These are phyloP conservation scores for Mormyrus hasselquistii DNA, from an alignment of 2,797 vertebrate genomes.

Conservation along the genomic window DNA sequence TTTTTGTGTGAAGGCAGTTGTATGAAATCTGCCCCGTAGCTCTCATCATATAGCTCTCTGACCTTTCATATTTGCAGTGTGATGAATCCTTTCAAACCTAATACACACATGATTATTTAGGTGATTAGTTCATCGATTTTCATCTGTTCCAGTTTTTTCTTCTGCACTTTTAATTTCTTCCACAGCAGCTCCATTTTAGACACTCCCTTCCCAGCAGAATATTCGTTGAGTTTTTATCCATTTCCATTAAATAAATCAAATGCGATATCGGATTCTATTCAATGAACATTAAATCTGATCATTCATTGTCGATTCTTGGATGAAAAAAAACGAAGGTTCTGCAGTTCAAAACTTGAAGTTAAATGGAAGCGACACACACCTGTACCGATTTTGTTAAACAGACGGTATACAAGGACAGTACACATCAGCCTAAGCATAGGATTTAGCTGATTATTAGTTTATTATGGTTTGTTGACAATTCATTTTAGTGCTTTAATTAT, in stretches of 20 bases:
- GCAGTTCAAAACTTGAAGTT: not conserved
- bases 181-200: not conserved
- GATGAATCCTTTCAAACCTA: not conserved
- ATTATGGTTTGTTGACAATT: not conserved
- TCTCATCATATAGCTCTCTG: not conserved
- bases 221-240: not conserved
- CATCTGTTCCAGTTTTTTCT: not conserved
- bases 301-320: not conserved
- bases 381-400: not conserved
- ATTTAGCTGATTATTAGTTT: not conserved
- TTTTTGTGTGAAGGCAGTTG: not conserved
- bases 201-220: not conserved
- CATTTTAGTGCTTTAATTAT: slow-evolving; percentile 1
- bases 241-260: not conserved
- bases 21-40: not conserved
- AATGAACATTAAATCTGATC: not conserved
- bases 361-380: not conserved
- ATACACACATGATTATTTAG: not conserved
- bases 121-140: not conserved
- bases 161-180: not conserved
- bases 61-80: not conserved
- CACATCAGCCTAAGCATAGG: not conserved
- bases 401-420: not conserved
- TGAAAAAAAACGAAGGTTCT: not conserved
- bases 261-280: not conserved